Base-by-base conservation (phyloP, 2,113 vertebrate genomes). In the Anhinga rufa region DNA sequence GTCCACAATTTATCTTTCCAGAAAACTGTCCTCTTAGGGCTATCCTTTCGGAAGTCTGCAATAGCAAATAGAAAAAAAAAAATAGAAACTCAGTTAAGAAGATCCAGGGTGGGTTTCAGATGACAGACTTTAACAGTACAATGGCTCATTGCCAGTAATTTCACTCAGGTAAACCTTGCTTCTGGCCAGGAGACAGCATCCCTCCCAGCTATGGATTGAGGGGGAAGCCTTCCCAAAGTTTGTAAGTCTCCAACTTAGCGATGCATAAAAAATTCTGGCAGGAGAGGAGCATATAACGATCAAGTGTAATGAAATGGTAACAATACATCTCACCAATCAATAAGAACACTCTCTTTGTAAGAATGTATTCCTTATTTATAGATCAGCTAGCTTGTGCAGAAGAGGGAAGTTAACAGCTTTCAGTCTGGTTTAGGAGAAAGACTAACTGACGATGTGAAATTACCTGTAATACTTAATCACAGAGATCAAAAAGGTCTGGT, bases 401-500 rank as follows among this genome's bases (percentile, higher is more conserved):
- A 88, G 65, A 69, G 52, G 18, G 42, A 75, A 88, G 24, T 72
- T 90, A 91, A 90, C 79, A 95, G 69, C 79, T 66, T 92, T 86
- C 79, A 83, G 26, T 34, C 31, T 87, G 48, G 46, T 79, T 92
- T 82, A 92, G 64, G 64, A 93, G 83, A 87, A 89, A 87, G 77
- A 90, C 49, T 90, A 89, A 91, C 32, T 61, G 84, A 95, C 84
- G 28, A 87, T 82, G 69, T 79, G 79, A 88, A 96, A 95, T 94
- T 86, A 92, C 91, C 80, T 92, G 84, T 52, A 87, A 95, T 81
- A 71, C 24, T 81, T 92, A 52, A 89, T 91, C 78, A 92, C 29
- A 55, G 76, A 84, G 28, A 89, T 74, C 70, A 93, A 86, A 91
- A 76, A 40, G 17, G 26, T 31, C 28, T 14, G 29, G 9, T 17